These are phyloP conservation scores for Clepsis dumicolana DNA, from an alignment of 2,888 invertebrate species.

Conservation along the genomic window DNA sequence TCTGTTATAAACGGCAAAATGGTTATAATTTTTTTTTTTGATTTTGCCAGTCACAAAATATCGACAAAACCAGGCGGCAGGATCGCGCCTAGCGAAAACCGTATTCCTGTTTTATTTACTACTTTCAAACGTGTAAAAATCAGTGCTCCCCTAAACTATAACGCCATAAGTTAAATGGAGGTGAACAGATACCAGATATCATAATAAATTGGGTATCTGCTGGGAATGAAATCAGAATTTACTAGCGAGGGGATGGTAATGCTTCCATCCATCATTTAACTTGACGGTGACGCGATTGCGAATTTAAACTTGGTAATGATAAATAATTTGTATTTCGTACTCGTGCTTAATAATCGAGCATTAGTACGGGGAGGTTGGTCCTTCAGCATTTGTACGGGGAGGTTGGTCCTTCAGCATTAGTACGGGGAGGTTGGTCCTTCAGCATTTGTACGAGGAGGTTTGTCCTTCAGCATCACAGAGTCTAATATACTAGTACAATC, in stretches of 20 bases:
- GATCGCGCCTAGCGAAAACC: neutral
- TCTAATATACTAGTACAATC: no score
- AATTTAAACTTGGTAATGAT: conserved; percentile 21
- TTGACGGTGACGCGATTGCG: conserved; percentile 8
- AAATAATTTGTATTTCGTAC: neutral
- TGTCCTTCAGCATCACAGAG: no score
- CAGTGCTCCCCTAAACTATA: conserved; percentile 34
- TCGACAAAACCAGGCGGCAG: neutral
- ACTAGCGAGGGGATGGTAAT: conserved; percentile 38
- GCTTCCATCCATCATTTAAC: conserved; percentile 40
- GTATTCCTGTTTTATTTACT: conserved; percentile 2
- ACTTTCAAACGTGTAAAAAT: conserved; percentile 26
- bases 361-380: no score
- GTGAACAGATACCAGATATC: conserved; percentile 39
- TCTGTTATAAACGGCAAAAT: no score
- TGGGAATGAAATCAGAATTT: conserved; percentile 32
- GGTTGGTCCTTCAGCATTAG: no score
- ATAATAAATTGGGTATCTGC: conserved; percentile 40
- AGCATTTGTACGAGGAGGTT: no score
- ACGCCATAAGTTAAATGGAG: conserved; percentile 36
- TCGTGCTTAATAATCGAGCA: no score
- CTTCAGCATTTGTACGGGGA: no score
- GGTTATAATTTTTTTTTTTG: no score
- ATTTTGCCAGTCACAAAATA: no score
- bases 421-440: no score